Conservation (phyloP, 2,888 invertebrate genomes). For the Lumbricus terrestris region DNA sequence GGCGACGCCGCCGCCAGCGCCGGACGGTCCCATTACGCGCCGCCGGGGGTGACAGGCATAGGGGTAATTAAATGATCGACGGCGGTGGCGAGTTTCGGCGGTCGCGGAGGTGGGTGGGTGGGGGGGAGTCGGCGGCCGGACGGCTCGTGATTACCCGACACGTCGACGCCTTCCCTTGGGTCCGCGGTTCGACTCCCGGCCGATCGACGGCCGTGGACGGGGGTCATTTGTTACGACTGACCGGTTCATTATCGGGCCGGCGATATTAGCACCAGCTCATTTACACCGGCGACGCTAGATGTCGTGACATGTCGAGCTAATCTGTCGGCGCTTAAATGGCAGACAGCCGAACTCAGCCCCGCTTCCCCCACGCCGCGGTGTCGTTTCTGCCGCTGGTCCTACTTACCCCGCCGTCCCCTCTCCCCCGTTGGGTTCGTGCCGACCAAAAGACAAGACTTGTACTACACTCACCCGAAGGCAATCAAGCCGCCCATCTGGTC, state of each 20-base stretch:
- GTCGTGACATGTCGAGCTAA: slow-evolving; percentile 13
- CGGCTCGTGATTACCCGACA: neutral
- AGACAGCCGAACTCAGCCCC: neutral
- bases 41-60: slow-evolving; percentile 4
- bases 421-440: neutral
- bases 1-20: neutral
- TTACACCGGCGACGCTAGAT: slow-evolving; percentile 9
- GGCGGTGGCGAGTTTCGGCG: neutral
- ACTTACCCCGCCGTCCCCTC: neutral
- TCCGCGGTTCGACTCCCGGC: neutral
- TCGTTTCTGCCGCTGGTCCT: too few species aligned
- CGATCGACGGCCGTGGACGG: neutral
- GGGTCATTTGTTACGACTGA: slow-evolving; percentile 17
- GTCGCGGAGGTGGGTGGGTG: too few species aligned
- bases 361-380: too few species aligned
- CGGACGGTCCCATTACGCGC: slow-evolving; percentile 15
- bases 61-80: slow-evolving; percentile 14
- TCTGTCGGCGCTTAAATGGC: slow-evolving; percentile 8
- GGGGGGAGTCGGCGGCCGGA: too few species aligned
- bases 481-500: neutral
- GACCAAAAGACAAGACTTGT: neutral
- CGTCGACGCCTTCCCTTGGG: neutral
- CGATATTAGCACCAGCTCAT: slow-evolving; percentile 15
- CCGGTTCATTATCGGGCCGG: slow-evolving; percentile 11
- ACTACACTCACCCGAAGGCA: neutral